Conservation (phyloP, 2,888 invertebrate genomes). For the Alloplasta piceator region DNA sequence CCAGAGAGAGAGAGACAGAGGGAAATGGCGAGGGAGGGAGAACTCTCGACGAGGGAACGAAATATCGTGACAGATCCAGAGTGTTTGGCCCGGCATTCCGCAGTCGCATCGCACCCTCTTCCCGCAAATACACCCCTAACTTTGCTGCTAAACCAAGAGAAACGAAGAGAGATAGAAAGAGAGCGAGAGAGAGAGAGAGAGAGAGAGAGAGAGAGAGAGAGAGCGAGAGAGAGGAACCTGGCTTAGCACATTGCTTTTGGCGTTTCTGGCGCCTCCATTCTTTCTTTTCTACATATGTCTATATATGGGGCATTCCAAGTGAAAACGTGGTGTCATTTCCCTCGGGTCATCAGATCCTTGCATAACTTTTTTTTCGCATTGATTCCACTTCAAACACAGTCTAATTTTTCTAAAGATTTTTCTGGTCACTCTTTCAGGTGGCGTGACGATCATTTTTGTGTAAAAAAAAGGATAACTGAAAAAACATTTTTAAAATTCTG, state of each 20-base stretch:
- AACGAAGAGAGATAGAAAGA: too few relatives aligned
- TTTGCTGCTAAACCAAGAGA: constrained; percentile 12
- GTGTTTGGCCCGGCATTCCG: constrained; percentile 57
- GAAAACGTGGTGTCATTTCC: too few relatives aligned
- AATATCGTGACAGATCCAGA: constrained; percentile 64
- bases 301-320: too few relatives aligned
- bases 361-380: too few relatives aligned
- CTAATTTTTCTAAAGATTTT: too few relatives aligned
- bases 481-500: too few relatives aligned
- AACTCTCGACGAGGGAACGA: constrained; percentile 57
- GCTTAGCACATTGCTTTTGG: constrained; percentile 79
- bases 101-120: constrained; percentile 38
- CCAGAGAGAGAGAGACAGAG: constrained; percentile 2
- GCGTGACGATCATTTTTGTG: too few relatives aligned
- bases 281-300: constrained; percentile 13
- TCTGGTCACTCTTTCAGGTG: too few relatives aligned
- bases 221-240: constrained; percentile 43
- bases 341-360: too few relatives aligned
- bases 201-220: too few relatives aligned
- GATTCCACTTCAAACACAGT: too few relatives aligned
- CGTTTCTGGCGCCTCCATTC: constrained; percentile 37
- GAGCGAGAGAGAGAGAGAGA: not conserved
- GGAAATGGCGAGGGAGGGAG: not conserved
- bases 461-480: too few relatives aligned
- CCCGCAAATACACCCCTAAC: constrained; percentile 52